These are phyloP conservation scores for Thaleichthys pacificus DNA, from an alignment of 2,797 vertebrate species.

Conservation along the genomic window DNA sequence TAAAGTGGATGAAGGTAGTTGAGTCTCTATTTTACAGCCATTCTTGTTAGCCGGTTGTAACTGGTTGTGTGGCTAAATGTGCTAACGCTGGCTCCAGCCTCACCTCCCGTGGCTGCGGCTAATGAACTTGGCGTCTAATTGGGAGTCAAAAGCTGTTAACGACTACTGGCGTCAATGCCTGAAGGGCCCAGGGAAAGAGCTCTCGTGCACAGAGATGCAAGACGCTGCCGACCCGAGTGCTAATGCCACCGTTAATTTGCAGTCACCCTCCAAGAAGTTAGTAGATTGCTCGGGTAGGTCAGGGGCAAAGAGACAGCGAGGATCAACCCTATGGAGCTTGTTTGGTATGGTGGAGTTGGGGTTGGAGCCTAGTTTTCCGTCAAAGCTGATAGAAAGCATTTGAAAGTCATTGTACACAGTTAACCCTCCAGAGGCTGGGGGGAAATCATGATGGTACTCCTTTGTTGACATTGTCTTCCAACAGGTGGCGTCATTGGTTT, in stretches of 20 bases:
- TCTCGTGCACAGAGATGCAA: constrained; percentile 54
- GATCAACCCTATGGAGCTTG: background rate
- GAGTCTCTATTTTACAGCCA: background rate
- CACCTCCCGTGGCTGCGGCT: constrained; percentile 59
- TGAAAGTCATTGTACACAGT: too few relatives aligned
- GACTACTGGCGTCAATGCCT: constrained; percentile 60
- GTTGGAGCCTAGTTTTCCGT: too few relatives aligned
- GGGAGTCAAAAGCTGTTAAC: constrained; percentile 75
- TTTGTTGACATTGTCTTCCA: background rate
- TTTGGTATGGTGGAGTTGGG: too few relatives aligned
- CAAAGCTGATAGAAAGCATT: too few relatives aligned
- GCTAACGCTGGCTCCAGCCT: constrained; percentile 12
- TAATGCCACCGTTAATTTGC: constrained; percentile 50
- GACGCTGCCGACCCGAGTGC: constrained; percentile 47
- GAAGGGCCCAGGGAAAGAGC: constrained; percentile 54
- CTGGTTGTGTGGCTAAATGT: background rate
- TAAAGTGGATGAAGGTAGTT: background rate
- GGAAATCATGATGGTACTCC: background rate
- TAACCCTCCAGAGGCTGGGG: too few relatives aligned
- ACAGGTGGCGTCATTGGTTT: background rate
- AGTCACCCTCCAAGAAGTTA: constrained; percentile 64
- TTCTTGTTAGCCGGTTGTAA: background rate
- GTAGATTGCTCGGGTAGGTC: constrained; percentile 67
- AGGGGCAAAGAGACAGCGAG: constrained; percentile 6
- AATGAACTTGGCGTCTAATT: constrained; percentile 76